Evolutionary conservation across 2,113 vertebrate genomes (phyloP), one percentile per base, ranked within the genome.

Genomic region (Elephantulus edwardii): DNA sequence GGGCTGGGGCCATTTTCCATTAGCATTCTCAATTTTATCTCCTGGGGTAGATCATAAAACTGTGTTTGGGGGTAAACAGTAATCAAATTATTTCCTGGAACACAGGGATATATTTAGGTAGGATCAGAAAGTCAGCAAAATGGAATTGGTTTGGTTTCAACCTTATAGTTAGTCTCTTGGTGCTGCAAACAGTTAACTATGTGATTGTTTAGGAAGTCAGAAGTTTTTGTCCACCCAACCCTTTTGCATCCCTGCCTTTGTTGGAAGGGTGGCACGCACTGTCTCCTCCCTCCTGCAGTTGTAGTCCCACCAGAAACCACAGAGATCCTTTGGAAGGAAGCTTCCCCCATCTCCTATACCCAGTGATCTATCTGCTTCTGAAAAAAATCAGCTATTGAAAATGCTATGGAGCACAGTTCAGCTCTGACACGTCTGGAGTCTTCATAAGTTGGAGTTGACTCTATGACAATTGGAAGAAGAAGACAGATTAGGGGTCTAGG

Each of bases 281-380:
- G 97, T 86, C 97, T 96, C 94, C 85, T 75, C 0, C 0, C 93
- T 84, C 94, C 87, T 91, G 54, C 94, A 88, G 87, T 11, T 22
- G 92, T 91, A 91, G 96, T 95, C 91, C 89, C 84, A 7, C 5
- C 89, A 95, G 95, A 96, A 97, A 96, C 97, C 96, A 35, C 96
- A 96, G 95, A 35, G 35, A 8, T 38, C 17, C 66, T 19, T 38
- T 68, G 20, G 28, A 68, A 38, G 35, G 12, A 66, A 66, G 64
- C n/a, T n/a, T n/a, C n/a, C n/a, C n/a, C n/a, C n/a, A n/a, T n/a
- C n/a, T n/a, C n/a, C n/a, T n/a, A n/a, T n/a, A 13, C 64, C 64
- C 19, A 17, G 16, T 35, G n/a, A 24, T 19, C n/a, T 38, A 3
- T 19, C n/a, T 38, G 1, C n/a, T 35, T 66, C 4, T 66, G 64